Conservation (phyloP, 2,888 invertebrate genomes). For the Dolomedes plantarius region DNA sequence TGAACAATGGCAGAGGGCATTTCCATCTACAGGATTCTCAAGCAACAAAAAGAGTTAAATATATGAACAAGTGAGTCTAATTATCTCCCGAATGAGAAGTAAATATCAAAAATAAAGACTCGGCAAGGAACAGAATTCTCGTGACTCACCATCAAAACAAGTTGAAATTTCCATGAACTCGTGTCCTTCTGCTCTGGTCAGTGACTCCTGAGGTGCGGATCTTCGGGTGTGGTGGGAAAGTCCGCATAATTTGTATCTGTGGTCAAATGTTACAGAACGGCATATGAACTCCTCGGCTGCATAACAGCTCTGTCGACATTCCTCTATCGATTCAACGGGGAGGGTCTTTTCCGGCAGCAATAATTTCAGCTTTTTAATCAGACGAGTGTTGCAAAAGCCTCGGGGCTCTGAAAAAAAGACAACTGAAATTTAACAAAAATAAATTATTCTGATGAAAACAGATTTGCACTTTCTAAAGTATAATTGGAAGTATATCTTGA, state of each 20-base stretch:
- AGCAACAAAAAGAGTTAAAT: too few relatives aligned
- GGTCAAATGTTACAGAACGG: slow-evolving; percentile 74
- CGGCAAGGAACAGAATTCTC: too few relatives aligned
- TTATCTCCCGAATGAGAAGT: too few relatives aligned
- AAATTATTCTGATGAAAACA: too few relatives aligned
- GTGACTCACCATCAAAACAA: slow-evolving; percentile 72
- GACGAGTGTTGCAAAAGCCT: slow-evolving; percentile 71
- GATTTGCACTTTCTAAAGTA: too few relatives aligned
- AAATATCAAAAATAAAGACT: too few relatives aligned
- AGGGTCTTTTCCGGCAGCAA: slow-evolving; percentile 74
- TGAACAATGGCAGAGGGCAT: too few relatives aligned
- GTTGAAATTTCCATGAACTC: slow-evolving; percentile 72
- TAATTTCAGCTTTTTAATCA: slow-evolving; percentile 38
- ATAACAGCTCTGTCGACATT: slow-evolving; percentile 76
- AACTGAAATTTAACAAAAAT: background rate
- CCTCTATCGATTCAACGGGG: slow-evolving; percentile 75
- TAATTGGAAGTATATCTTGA: too few relatives aligned
- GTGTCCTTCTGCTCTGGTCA: slow-evolving; percentile 31
- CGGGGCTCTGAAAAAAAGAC: slow-evolving; percentile 53
- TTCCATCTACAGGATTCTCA: too few relatives aligned
- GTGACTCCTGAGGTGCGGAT: slow-evolving; percentile 51
- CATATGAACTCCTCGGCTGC: slow-evolving; percentile 76
- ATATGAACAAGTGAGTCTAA: too few relatives aligned
- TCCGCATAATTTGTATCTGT: slow-evolving; percentile 75
- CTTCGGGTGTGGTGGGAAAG: slow-evolving; percentile 77